A percentile compares a stretch with the other conserved stretches of the same genome.
Conservation (phyloP, 2,113 vertebrate genomes). For the Leucosticte australis region DNA sequence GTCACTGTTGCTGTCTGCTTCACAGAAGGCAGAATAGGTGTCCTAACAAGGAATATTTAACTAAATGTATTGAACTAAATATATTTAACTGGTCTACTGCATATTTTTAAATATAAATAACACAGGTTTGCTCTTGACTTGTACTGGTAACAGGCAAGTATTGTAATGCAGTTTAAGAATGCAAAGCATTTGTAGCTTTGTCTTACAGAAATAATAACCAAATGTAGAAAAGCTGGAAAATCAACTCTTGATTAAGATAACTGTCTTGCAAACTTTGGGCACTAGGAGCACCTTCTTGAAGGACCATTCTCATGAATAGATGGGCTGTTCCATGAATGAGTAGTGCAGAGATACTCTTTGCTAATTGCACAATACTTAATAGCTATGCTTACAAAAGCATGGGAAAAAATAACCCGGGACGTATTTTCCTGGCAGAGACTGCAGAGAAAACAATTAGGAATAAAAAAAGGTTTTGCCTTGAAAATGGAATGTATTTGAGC, state of each 20-base stretch:
- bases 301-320: neutral
- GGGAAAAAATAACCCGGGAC: neutral
- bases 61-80: neutral
- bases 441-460: neutral
- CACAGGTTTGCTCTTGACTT: neutral
- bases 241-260: neutral
- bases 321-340: neutral
- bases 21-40: conserved; percentile 70
- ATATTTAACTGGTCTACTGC: neutral
- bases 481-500: neutral
- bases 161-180: neutral
- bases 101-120: neutral
- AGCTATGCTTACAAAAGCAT: neutral
- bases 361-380: conserved; percentile 7
- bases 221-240: neutral
- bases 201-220: neutral
- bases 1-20: conserved; percentile 67
- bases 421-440: neutral
- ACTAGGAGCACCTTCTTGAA: neutral
- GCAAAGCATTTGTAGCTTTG: neutral
- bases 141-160: neutral
- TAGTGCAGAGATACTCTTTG: neutral
- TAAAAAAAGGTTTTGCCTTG: neutral
- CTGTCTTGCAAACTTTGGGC: neutral
- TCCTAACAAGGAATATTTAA: conserved; percentile 63